Conservation (phyloP, 2,113 vertebrate genomes). For the Daboia siamensis region DNA sequence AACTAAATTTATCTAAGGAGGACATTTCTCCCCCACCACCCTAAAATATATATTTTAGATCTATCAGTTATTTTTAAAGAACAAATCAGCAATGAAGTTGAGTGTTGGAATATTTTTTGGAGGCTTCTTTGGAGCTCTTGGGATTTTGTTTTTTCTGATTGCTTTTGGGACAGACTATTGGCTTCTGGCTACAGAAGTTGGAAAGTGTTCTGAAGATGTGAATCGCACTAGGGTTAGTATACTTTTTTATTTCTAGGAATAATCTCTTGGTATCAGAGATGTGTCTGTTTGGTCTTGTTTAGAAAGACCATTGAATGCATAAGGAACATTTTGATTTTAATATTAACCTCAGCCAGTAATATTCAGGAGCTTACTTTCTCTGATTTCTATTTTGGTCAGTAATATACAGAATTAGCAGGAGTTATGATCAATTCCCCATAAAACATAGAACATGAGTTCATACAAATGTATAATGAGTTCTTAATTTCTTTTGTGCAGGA, state of each 20-base stretch:
- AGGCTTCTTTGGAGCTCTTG: slow-evolving; percentile 89
- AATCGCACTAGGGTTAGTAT: slow-evolving; percentile 62
- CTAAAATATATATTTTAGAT: not conserved
- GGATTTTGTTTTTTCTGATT: slow-evolving; percentile 83
- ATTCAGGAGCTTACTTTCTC: not conserved
- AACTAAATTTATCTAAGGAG: slow-evolving; percentile 21
- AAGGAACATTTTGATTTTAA: slow-evolving; percentile 6
- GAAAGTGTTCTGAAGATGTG: slow-evolving; percentile 72
- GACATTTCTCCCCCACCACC: not conserved
- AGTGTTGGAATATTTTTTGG: slow-evolving; percentile 90
- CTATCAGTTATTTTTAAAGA: not conserved
- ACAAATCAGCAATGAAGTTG: slow-evolving; percentile 78
- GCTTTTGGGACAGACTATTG: slow-evolving; percentile 97
- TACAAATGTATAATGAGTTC: not conserved
- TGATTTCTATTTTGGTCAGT: not conserved
- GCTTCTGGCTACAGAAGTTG: slow-evolving; percentile 86
- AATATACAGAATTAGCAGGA: not conserved
- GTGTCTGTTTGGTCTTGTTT: slow-evolving; percentile 7
- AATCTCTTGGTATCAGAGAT: not conserved
- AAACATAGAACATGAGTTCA: not conserved
- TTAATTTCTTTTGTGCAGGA: slow-evolving; percentile 46
- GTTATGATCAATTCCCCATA: not conserved
- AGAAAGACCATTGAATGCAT: not conserved
- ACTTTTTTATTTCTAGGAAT: slow-evolving; percentile 46
- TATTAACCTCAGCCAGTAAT: not conserved